phyloP scores from a whole-genome alignment of 2,113 vertebrate genomes.

The Passer montanus region DNA sequence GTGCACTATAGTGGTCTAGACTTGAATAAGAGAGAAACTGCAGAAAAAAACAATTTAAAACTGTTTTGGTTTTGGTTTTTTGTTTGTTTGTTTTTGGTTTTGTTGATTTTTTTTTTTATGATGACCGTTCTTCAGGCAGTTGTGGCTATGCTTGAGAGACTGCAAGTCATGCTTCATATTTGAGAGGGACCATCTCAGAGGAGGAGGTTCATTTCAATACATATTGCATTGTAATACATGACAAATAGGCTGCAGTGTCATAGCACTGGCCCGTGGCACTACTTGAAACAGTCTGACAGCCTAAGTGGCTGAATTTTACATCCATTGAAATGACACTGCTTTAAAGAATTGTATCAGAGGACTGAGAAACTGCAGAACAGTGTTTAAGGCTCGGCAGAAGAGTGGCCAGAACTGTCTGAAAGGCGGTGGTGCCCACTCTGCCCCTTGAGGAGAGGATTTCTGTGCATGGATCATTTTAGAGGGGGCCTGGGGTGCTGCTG shows the following conservation, averaged over 20 bases:
- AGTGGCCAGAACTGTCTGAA: neutral
- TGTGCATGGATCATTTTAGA: neutral
- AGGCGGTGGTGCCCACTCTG: neutral
- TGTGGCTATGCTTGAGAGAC: neutral
- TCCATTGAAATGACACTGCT: neutral
- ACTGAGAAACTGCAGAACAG: neutral
- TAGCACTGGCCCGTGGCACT: neutral
- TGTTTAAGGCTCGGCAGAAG: accelerated
- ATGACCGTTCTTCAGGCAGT: neutral
- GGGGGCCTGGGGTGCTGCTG: neutral
- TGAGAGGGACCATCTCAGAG: neutral
- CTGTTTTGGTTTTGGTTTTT: neutral
- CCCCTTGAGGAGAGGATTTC: neutral
- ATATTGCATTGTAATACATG: neutral
- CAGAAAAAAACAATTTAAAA: neutral
- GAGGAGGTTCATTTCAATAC: neutral
- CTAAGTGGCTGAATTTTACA: neutral
- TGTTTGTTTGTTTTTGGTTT: neutral
- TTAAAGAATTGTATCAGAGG: neutral
- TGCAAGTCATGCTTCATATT: neutral
- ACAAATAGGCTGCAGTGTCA: neutral
- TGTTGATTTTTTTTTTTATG: neutral
- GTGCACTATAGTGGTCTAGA: neutral
- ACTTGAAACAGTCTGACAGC: neutral
- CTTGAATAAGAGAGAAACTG: neutral